A percentile compares a stretch with the other conserved stretches of the same genome.
Conservation (phyloP, 2,888 invertebrate genomes). For the Arctia plantaginis region DNA sequence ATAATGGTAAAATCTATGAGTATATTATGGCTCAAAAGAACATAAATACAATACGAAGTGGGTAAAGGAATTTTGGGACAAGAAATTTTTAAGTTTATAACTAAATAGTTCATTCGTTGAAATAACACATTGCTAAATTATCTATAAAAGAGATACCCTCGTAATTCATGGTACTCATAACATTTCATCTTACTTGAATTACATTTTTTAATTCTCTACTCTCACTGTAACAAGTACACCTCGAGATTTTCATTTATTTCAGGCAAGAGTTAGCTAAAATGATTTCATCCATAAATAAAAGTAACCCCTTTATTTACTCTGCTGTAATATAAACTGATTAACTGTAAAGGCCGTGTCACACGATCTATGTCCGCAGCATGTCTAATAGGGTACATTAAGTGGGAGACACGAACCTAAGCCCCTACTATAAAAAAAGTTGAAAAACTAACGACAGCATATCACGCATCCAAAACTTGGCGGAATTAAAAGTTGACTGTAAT, state of each 20-base stretch:
- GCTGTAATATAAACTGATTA: constrained; percentile 53
- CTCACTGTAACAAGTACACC: neutral
- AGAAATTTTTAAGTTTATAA: no score
- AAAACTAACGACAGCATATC: constrained; percentile 80
- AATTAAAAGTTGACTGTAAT: constrained; percentile 85
- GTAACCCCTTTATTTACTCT: constrained; percentile 55
- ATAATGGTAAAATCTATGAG: neutral
- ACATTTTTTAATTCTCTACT: neutral
- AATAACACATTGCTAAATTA: no score
- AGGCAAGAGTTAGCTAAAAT: constrained; percentile 6
- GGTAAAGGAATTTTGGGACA: no score
- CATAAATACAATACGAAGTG: neutral
- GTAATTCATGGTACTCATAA: no score
- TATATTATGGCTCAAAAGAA: neutral
- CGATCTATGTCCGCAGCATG: constrained; percentile 61
- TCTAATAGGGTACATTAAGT: constrained; percentile 78
- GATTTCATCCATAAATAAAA: constrained; percentile 39
- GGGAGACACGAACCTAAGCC: constrained; percentile 75
- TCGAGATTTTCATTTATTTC: neutral
- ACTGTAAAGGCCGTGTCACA: constrained; percentile 61
- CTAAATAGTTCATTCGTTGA: no score
- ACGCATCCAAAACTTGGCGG: constrained; percentile 82
- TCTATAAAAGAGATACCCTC: no score
- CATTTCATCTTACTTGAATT: neutral
- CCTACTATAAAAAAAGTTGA: constrained; percentile 74